Percentiles rank a stretch among this genome's conserved stretches.
phyloP scores from a whole-genome alignment of 2,888 invertebrate genomes.

The Elmis aenea region DNA sequence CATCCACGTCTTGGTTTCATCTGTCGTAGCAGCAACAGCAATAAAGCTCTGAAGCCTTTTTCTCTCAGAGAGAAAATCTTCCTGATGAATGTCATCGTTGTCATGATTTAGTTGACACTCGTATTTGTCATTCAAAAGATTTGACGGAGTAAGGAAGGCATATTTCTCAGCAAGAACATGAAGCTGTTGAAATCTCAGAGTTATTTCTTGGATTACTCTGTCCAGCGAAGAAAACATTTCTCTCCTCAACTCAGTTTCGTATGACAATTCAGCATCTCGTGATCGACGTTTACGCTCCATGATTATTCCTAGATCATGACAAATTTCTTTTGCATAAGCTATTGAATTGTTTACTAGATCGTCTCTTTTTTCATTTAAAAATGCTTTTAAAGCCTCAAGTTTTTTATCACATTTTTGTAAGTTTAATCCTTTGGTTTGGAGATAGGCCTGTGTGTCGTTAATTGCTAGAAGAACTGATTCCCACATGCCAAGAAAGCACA shows the following conservation, averaged over 20 bases:
- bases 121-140: too few species aligned
- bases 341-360: constrained; percentile 4
- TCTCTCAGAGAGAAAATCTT: too few species aligned
- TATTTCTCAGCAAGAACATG: background rate
- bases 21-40: too few species aligned
- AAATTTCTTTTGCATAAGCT: constrained; percentile 13
- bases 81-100: too few species aligned
- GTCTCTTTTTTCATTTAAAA: constrained; percentile 7
- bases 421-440: constrained; percentile 15
- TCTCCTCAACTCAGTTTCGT: constrained; percentile 13
- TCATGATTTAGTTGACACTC: too few species aligned
- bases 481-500: constrained; percentile 13
- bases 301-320: constrained; percentile 10
- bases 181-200: background rate
- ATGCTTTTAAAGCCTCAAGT: constrained; percentile 11
- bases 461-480: constrained; percentile 9
- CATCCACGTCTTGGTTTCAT: too few species aligned
- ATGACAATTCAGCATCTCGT: constrained; percentile 14
- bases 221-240: constrained; percentile 2
- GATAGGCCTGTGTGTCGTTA: constrained; percentile 12
- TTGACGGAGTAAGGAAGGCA: too few species aligned
- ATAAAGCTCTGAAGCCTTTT: too few species aligned
- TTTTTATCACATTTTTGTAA: constrained; percentile 4
- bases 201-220: background rate
- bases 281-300: constrained; percentile 8